Conservation (phyloP, 1,140 invertebrate genomes). For the Heliconius eleuchia region DNA sequence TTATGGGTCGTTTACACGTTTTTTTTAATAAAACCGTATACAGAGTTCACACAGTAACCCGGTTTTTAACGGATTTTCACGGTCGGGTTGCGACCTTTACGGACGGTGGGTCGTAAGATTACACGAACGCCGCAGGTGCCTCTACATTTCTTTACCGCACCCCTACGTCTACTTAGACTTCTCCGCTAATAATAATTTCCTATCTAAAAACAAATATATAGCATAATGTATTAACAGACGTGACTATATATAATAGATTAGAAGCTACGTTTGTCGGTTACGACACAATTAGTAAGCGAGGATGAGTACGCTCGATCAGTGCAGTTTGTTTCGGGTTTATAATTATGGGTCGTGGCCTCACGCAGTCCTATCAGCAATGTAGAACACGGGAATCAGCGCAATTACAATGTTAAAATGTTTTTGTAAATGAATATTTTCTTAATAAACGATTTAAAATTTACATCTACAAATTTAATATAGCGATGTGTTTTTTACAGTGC, state of each 20-base stretch:
- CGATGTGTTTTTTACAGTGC: constrained; percentile 82
- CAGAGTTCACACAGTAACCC: constrained; percentile 24
- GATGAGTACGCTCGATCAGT: constrained; percentile 50
- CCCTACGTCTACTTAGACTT: neutral
- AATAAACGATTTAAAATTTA: constrained; percentile 2
- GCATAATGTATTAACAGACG: neutral
- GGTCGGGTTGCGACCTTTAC: constrained; percentile 35
- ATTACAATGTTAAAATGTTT: neutral
- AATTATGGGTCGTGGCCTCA: constrained; percentile 64
- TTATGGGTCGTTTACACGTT: neutral
- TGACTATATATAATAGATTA: neutral
- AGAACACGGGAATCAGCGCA: constrained; percentile 47
- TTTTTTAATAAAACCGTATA: constrained; percentile 5
- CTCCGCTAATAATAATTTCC: neutral
- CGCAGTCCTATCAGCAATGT: constrained; percentile 55
- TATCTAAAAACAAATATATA: neutral
- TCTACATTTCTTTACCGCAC: constrained; percentile 27
- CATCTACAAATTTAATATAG: neutral
- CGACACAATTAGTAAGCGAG: constrained; percentile 25
- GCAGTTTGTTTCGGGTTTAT: constrained; percentile 65
- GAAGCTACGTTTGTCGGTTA: constrained; percentile 7
- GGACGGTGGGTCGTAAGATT: constrained; percentile 30
- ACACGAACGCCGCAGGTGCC: constrained; percentile 28
- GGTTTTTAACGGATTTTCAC: constrained; percentile 37
- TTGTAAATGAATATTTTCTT: neutral